phyloP scores from a whole-genome alignment of 2,113 vertebrate genomes.

The Platichthys flesus region DNA sequence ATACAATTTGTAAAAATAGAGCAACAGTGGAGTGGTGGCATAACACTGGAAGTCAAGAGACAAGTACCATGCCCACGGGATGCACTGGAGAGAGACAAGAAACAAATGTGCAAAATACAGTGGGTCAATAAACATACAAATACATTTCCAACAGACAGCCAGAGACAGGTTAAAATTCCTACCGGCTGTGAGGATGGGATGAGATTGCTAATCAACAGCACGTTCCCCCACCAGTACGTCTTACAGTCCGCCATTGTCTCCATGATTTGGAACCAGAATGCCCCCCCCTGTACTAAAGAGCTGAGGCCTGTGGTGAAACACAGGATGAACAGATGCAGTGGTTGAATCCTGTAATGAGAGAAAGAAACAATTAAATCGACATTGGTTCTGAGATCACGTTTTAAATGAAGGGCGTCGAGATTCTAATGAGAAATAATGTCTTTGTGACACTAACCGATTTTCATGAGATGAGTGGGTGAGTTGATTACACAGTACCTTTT shows the following conservation, averaged over 20 bases:
- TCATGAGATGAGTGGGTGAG: not conserved
- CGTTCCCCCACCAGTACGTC: constrained; percentile 87
- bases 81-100: constrained; percentile 80
- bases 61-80: constrained; percentile 90
- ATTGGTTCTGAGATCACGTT: not conserved
- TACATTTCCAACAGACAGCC: not conserved
- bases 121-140: not conserved
- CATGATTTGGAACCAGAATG: constrained; percentile 85
- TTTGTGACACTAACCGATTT: too few species aligned
- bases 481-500: constrained; percentile 70
- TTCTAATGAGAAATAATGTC: too few species aligned
- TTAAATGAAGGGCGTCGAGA: too few species aligned
- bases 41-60: constrained; percentile 90
- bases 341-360: constrained; percentile 61
- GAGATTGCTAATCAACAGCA: constrained; percentile 87
- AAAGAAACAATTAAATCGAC: not conserved
- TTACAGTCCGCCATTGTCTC: constrained; percentile 80
- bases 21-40: constrained; percentile 79
- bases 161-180: constrained; percentile 70
- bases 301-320: constrained; percentile 63
- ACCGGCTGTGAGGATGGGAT: constrained; percentile 72
- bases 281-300: constrained; percentile 60
- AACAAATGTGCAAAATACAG: not conserved
- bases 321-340: constrained; percentile 72
- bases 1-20: constrained; percentile 82